phyloP scores from a whole-genome alignment of 2,888 invertebrate species.

The Ornithoptera priamus region DNA sequence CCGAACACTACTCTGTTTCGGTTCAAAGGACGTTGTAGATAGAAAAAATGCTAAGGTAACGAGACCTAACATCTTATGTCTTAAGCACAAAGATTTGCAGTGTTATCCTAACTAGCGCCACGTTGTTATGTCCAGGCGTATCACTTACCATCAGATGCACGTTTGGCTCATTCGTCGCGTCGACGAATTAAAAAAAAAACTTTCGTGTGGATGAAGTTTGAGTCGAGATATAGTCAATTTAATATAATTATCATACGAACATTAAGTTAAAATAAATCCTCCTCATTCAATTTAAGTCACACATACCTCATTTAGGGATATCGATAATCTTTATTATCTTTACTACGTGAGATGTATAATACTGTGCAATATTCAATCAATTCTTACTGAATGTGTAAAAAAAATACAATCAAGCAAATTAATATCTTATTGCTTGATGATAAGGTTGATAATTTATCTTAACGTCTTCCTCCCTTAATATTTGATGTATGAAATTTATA shows the following conservation, averaged over 20 bases:
- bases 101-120: no score
- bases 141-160: no score
- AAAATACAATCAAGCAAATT: background rate
- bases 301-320: background rate
- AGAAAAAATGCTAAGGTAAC: no score
- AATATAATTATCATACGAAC: background rate
- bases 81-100: no score
- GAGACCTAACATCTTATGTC: no score
- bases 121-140: no score
- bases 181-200: no score
- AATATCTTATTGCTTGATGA: background rate
- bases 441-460: background rate
- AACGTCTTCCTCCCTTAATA: no score
- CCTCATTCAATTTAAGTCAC: background rate
- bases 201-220: no score
- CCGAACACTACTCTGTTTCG: no score
- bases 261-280: background rate
- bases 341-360: background rate
- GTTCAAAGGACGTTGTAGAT: no score
- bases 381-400: background rate
- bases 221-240: background rate
- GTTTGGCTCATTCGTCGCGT: no score
- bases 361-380: conserved; percentile 2
- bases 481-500: conserved; percentile 42
- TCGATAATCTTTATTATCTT: background rate